Conservation (phyloP, 2,888 invertebrate species). For the Quadriops clusia region DNA sequence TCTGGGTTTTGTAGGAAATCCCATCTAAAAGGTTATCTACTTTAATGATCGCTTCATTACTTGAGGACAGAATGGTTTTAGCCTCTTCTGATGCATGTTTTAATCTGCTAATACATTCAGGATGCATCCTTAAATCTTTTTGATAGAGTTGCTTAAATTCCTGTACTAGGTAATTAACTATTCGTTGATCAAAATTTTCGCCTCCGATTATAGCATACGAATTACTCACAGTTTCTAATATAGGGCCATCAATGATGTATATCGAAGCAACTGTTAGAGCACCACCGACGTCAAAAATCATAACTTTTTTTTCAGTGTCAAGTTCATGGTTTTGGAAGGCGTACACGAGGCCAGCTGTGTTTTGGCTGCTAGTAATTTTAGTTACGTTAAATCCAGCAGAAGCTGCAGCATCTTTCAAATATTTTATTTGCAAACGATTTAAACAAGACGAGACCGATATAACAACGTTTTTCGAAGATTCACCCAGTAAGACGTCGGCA, state of each 20-base stretch:
- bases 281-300: constrained; percentile 44
- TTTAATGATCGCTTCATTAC: constrained; percentile 63
- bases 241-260: constrained; percentile 50
- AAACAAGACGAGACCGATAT: constrained; percentile 72
- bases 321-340: constrained; percentile 38
- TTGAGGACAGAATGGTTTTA: constrained; percentile 64
- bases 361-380: constrained; percentile 53
- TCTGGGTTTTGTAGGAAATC: constrained; percentile 57
- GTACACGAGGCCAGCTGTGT: constrained; percentile 46
- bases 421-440: constrained; percentile 52
- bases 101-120: constrained; percentile 54
- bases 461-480: constrained; percentile 56
- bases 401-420: constrained; percentile 57
- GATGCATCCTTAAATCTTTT: constrained; percentile 55
- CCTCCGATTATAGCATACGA: constrained; percentile 42
- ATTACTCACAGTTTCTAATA: constrained; percentile 42
- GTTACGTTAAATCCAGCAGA: constrained; percentile 54
- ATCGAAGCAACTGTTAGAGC: constrained; percentile 59
- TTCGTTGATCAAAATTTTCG: constrained; percentile 44
- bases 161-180: constrained; percentile 54
- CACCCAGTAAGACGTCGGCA: constrained; percentile 58
- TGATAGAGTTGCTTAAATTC: constrained; percentile 61
- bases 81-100: constrained; percentile 68
- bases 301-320: constrained; percentile 33
- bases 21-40: constrained; percentile 66